Percentiles rank a stretch among this genome's conserved stretches.
Conservation (phyloP, 2,888 invertebrate species). For the Stramonita haemastoma region DNA sequence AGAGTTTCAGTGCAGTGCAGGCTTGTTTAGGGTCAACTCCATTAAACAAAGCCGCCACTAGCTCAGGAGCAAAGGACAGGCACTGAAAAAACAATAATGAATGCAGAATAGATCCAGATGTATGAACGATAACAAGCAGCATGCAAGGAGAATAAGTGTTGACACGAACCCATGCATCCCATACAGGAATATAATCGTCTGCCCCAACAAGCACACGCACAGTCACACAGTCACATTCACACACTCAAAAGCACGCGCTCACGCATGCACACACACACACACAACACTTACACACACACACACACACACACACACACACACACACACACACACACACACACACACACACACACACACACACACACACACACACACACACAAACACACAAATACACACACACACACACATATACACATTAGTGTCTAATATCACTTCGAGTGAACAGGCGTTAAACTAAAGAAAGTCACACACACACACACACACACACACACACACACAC, state of each 20-base stretch:
- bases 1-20: constrained; percentile 40
- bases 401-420: background rate
- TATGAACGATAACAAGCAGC: no score
- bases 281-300: background rate
- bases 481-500: no score
- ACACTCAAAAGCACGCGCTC: background rate
- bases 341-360: background rate
- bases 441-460: no score
- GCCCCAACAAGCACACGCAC: background rate
- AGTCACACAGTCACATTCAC: background rate
- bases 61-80: constrained; percentile 41
- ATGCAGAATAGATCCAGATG: no score
- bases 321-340: background rate
- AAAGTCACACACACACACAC: no score
- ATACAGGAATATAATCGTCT: no score
- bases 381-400: background rate
- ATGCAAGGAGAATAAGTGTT: no score
- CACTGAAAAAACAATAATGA: constrained; percentile 45
- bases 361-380: background rate
- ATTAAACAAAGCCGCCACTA: constrained; percentile 38
- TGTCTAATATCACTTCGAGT: no score
- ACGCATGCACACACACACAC: background rate
- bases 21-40: constrained; percentile 45
- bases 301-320: background rate
- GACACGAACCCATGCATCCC: no score